Evolutionary conservation across 2,888 invertebrate genomes (phyloP), one percentile per base, ranked within the genome.

Genomic region (Notodonta dromedarius): DNA sequence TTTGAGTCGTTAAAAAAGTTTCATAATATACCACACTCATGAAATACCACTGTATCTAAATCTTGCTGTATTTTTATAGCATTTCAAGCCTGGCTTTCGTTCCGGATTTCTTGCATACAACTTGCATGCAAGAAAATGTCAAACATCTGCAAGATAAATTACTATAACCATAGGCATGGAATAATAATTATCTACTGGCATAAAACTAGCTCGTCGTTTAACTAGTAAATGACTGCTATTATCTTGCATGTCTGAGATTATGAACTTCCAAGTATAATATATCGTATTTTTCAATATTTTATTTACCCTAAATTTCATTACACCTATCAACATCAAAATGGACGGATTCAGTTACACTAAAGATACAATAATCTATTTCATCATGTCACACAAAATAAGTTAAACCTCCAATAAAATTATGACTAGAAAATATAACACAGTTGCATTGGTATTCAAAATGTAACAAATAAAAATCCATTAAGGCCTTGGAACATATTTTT

Each of bases 371-470:
- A 58, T 58, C 56, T 51, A 0, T 61, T 69, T 60, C 0, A 54
- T 57, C 63, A 66, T 56, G 40, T 61, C 24, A 63, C 63, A 55
- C 50, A 7, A 51, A 56, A 63, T 61, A 39, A 50, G 64, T 63
- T 54, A 66, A 61, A 61, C 53, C 61, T 57, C 16, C 54, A 70
- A 73, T 58, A 60, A 62, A 58, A 66, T 56, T 61, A 62, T 70
- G 73, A 77, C 79, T 75, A 78, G 73, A 74, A 57, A 67, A 57
- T 24, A 61, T 69, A 68, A 69, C 72, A 78, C 70, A 63, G 71
- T 55, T 50, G 12, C 16, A 53, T 61, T 61, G 39, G 50, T 50
- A 16, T 50, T 16, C 14, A 50, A 50, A 14, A 50, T 50, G 9
- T 9, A 16, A 8, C 5, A 50, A 50, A 50, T 12, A 9, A 14